phyloP scores from a whole-genome alignment of 2,797 vertebrate genomes.

The Enteromius viviparus region DNA sequence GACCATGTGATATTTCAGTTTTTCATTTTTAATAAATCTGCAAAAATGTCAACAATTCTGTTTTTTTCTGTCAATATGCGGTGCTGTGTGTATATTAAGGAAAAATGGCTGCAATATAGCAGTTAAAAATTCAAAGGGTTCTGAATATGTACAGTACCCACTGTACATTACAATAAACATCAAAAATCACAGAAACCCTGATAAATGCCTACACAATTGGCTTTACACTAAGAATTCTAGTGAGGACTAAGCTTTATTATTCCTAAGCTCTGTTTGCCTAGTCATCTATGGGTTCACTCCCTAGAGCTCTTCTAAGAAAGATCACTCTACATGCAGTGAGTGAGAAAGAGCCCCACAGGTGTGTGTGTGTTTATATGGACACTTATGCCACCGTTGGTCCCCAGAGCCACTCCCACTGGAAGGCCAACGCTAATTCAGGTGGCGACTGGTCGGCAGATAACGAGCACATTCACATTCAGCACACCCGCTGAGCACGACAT shows the following conservation, averaged over 20 bases:
- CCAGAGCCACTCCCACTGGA: constrained; percentile 32
- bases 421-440: constrained; percentile 19
- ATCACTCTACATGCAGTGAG: constrained; percentile 2
- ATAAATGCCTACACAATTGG: background rate
- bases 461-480: constrained; percentile 24
- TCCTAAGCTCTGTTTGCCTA: background rate
- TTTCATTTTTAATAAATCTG: too few species aligned
- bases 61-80: too few species aligned
- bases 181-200: background rate
- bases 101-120: too few species aligned
- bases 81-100: too few species aligned
- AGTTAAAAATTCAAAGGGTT: too few species aligned
- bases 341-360: constrained; percentile 8
- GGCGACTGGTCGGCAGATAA: constrained; percentile 22
- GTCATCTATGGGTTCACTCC: background rate
- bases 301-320: background rate
- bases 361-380: constrained; percentile 29
- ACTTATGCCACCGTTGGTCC: constrained; percentile 14
- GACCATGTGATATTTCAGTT: too few species aligned
- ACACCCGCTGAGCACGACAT: constrained; percentile 9
- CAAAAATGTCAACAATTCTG: too few species aligned
- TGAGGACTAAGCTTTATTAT: background rate
- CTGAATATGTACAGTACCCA: too few species aligned
- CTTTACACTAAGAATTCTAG: background rate
- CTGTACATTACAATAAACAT: background rate